Conservation (phyloP, 1,140 invertebrate genomes). For the Listronotus oregonensis region DNA sequence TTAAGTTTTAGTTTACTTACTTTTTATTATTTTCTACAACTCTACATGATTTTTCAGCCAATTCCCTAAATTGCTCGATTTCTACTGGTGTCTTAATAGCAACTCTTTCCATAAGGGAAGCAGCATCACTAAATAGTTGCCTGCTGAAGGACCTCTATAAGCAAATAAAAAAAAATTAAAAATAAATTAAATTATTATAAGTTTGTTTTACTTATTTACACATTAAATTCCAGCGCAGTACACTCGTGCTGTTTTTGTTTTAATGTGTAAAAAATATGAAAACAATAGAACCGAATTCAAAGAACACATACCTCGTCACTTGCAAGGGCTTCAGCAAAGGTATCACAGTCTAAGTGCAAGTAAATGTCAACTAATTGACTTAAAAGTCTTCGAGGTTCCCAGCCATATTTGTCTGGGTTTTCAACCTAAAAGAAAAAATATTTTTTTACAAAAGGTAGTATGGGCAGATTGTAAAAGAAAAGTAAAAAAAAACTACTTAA, state of each 20-base stretch:
- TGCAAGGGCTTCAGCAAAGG: constrained; percentile 87
- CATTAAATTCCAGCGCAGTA: neutral
- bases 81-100: constrained; percentile 82
- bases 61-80: constrained; percentile 80
- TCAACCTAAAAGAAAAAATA: constrained; percentile 32
- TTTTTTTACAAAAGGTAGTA: neutral
- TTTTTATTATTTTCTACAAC: constrained; percentile 82
- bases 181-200: neutral
- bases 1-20: constrained; percentile 4
- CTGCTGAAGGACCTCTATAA: constrained; percentile 89
- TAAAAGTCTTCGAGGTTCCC: constrained; percentile 90
- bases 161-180: constrained; percentile 36
- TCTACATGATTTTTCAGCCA: constrained; percentile 80
- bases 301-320: constrained; percentile 76
- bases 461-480: neutral
- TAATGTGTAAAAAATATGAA: neutral
- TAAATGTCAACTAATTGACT: constrained; percentile 95
- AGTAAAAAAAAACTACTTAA: too few species aligned
- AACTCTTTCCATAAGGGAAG: constrained; percentile 76
- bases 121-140: constrained; percentile 90
- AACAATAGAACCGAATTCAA: too few species aligned
- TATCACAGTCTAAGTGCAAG: constrained; percentile 90
- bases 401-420: constrained; percentile 93
- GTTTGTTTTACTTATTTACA: too few species aligned
- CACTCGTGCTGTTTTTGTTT: too few species aligned